Percentiles rank a stretch among this genome's conserved stretches.
These are phyloP conservation scores for Rhineura floridana DNA, from an alignment of 2,113 vertebrate species.

Conservation along the genomic window DNA sequence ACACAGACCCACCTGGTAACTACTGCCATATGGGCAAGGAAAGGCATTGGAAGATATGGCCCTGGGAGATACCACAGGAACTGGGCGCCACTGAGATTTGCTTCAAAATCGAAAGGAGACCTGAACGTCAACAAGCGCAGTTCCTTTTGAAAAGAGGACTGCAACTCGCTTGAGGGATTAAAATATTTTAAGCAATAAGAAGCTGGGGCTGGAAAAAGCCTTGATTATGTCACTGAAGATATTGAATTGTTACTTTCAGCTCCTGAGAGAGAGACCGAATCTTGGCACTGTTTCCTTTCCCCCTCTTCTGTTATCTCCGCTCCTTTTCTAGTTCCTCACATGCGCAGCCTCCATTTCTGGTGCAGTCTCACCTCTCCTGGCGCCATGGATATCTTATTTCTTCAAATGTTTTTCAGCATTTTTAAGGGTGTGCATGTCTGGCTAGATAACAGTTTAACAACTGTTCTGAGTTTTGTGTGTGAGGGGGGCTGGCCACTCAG, in stretches of 20 bases:
- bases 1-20: neutral
- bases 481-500: neutral
- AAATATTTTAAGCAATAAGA: neutral
- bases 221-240: neutral
- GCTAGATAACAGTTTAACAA: neutral
- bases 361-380: neutral
- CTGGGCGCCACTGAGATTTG: neutral
- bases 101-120: neutral
- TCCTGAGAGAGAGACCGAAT: neutral
- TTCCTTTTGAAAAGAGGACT: neutral
- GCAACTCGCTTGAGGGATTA: fast-evolving
- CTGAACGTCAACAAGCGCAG: neutral
- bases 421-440: too few species aligned
- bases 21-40: neutral
- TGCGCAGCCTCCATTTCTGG: neutral
- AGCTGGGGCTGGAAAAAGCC: neutral
- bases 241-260: neutral
- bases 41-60: neutral
- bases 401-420: neutral
- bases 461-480: neutral
- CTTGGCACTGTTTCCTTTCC: neutral
- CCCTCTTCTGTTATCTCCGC: fast-evolving
- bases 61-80: neutral
- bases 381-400: neutral
- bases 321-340: neutral